Conservation (phyloP, 2,797 vertebrate species). For the Channallabes apus region DNA sequence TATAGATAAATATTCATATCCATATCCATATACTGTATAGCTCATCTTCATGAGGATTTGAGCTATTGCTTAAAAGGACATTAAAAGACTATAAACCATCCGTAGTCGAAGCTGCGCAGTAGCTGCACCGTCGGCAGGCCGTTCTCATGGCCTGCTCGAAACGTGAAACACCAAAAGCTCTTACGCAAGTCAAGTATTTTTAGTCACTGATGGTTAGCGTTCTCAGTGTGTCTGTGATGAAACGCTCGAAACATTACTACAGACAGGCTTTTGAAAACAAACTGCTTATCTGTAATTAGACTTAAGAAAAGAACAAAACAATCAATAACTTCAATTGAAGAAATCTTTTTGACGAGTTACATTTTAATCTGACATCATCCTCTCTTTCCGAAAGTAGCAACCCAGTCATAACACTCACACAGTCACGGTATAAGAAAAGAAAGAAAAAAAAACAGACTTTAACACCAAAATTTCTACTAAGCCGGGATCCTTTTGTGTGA, state of each 20-base stretch:
- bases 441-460: neutral
- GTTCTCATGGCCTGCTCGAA: neutral
- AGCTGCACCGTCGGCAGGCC: neutral
- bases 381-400: neutral
- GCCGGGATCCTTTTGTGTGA: constrained; percentile 5
- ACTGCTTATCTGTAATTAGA: neutral
- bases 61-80: neutral
- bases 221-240: neutral
- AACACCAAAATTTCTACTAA: neutral
- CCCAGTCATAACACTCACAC: neutral
- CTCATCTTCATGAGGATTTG: neutral
- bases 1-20: neutral
- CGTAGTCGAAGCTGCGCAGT: neutral
- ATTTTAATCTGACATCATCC: neutral
- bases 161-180: neutral
- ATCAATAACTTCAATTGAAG: neutral
- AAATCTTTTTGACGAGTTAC: neutral
- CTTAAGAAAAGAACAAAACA: too few species aligned
- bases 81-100: neutral
- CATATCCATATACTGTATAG: neutral
- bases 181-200: neutral
- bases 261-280: neutral
- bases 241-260: too few species aligned
- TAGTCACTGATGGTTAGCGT: neutral
- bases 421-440: neutral